Evolutionary conservation across 2,113 vertebrate species (phyloP), one percentile per base, ranked within the genome.

Genomic region (Gymnorhina tibicen): DNA sequence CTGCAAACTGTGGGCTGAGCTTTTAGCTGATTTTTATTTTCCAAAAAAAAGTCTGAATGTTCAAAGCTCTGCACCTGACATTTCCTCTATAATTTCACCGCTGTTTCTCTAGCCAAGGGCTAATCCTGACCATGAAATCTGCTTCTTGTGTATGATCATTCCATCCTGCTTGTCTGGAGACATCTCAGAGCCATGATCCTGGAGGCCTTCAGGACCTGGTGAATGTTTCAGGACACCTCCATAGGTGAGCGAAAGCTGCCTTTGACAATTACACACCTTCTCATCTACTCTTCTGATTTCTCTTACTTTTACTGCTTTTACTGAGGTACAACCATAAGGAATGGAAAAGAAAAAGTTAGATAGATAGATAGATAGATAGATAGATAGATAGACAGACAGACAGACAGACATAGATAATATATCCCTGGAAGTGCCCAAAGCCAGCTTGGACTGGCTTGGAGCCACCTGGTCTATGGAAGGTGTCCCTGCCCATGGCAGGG

Each of bases 41-140:
- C 2, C 1, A 7, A 41, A 10, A 6, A 2, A 1, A 58, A 15
- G 1, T 12, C 37, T 33, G n/a, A 50, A 37, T 0, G 1, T 46
- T 58, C 58, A 56, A 58, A 69, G 58, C 33, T 79, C 46, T n/a
- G 46, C 77, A 35, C 12, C 9, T 59, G 68, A 20, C 16, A 9
- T 64, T 85, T 83, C 53, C n/a, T 73, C 70, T 33, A 0, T 7
- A 6, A 73, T 58, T 30, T 58, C n/a, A 44, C 24, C 33, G 2
- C 27, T 23, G 14, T 87, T 85, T 66, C 63, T 56, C 62, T 33
- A 52, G 63, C 62, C 50, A 52, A 79, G 53, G 82, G 22, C 49
- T 59, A 10, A 74, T 16, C 13, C 30, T 33, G 47, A 30, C 52
- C 69, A 13, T 23, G 24, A 55, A 78, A 47, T 19, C n/a, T 59